Evolutionary conservation across 1,140 invertebrate species (phyloP), one percentile per base, ranked within the genome.

Genomic region (Cardiocondyla obscurior): DNA sequence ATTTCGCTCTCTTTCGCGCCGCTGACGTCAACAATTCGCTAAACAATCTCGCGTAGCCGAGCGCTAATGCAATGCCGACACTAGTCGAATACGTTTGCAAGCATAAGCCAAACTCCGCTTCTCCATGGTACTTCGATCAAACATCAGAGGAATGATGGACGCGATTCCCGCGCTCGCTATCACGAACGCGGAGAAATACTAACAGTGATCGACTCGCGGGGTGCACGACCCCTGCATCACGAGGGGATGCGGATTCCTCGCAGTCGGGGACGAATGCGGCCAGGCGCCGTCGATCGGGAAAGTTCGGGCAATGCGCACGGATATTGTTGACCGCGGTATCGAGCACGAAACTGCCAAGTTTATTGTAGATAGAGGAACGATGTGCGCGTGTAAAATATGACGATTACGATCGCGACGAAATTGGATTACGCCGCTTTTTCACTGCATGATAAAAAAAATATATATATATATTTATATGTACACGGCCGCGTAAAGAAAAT

Each of bases 41-140:
- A 55, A 74, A 88, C 79, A 85, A 87, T 85, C 88, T 72, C 46
- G 58, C 42, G 46, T 77, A 58, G 44, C 25, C 72, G 36, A 36
- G 51, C 85, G 81, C 82, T 90, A 90, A 91, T 90, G 88, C 76
- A 85, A 62, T 44, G 53, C 58, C 74, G 60, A 70, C 33, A 77
- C 53, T 58, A 44, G 22, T 58, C 46, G 88, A 90, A 90, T 90
- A 85, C 88, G 91, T 91, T 91, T 91, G 90, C 89, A 91, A 91
- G 82, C 83, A 70, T 88, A 89, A 91, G 83, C 86, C 62, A 51
- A 53, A 62, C 12, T 14, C n/a, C 57, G 42, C 22, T 79, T n/a
- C 49, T 28, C 14, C 39, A 33, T 51, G 84, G 36, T 65, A 36
- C 53, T 70, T 83, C 77, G 85, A 72, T 82, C 90, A 89, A 91